Base-by-base conservation (phyloP, 2,797 vertebrate genomes). In the Eupleurogrammus muticus region DNA sequence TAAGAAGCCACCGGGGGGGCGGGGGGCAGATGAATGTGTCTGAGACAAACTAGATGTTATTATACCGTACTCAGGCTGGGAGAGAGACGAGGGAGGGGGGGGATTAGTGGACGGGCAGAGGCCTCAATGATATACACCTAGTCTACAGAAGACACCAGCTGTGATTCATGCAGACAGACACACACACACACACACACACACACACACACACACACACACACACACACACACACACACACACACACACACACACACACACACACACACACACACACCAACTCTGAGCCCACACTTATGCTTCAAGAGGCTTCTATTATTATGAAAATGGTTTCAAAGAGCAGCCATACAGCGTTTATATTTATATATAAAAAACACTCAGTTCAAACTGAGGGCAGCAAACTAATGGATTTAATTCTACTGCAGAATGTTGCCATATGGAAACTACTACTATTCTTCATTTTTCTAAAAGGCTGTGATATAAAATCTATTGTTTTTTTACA, bases 1-100 rank as follows among this genome's bases (percentile, higher is more conserved):
- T 91, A 90, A 91, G 84, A 88, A 89, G 84, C 77, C 80, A 77
- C 87, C 86, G n/a, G n/a, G n/a, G n/a, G n/a, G n/a, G n/a, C 77
- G 40, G 67, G 83, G 82, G 82, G 73, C 86, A 89, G 89, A 92
- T 92, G 86, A 93, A 93, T 92, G 91, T 92, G 91, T 93, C 87
- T 91, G 89, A 83, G 91, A 91, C 82, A 77, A 87, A 87, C 90
- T 90, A 85, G 81, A 93, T 88, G 90, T 92, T 91, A 90, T 92
- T 91, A 92, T 81, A 89, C 77, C 66, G 91, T 81, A 89, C 77
- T 68, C 59, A 68, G 79, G 55, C 85, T 71, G 55, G 66, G 74
- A 88, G 87, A 82, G 77, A 88, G 64, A 66, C 34, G 36, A 85
- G 71, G 79, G 80, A 80, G 86, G 86, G 24, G 79, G 85, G 79